Conservation (phyloP, 2,797 vertebrate genomes). For the Zenarchopterus dispar region DNA sequence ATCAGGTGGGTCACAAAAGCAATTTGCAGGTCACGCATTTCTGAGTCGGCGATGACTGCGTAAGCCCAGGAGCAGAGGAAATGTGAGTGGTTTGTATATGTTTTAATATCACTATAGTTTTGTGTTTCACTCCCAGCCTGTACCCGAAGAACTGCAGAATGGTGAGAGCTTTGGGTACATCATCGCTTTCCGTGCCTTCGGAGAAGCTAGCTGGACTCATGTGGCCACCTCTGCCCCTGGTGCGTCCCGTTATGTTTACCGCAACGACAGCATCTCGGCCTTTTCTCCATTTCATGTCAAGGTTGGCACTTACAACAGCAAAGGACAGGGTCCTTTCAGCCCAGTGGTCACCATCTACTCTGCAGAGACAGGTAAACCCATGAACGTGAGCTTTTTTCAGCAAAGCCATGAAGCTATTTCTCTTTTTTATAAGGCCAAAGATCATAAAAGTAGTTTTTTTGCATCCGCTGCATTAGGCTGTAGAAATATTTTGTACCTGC, state of each 20-base stretch:
- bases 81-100: constrained; percentile 81
- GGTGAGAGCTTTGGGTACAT: constrained; percentile 96
- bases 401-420: constrained; percentile 20
- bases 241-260: constrained; percentile 88
- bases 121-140: constrained; percentile 88
- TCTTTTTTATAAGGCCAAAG: constrained; percentile 39
- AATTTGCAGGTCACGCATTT: constrained; percentile 63
- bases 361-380: constrained; percentile 90
- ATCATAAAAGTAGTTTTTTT: constrained; percentile 34
- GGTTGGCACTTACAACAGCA: constrained; percentile 96
- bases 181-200: constrained; percentile 91
- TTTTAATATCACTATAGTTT: constrained; percentile 90
- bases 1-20: constrained; percentile 72
- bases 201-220: constrained; percentile 91
- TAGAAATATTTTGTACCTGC: constrained; percentile 10
- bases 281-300: constrained; percentile 94
- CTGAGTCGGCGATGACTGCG: constrained; percentile 38
- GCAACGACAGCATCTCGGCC: constrained; percentile 93
- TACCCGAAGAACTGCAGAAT: constrained; percentile 96
- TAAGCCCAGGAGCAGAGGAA: constrained; percentile 54
- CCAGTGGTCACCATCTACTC: constrained; percentile 91
- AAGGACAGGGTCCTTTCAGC: constrained; percentile 95
- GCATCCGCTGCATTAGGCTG: constrained; percentile 11
- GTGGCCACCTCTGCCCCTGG: constrained; percentile 92
- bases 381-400: constrained; percentile 7